Conservation (phyloP, 2,113 vertebrate genomes). For the Glareola pratincola region DNA sequence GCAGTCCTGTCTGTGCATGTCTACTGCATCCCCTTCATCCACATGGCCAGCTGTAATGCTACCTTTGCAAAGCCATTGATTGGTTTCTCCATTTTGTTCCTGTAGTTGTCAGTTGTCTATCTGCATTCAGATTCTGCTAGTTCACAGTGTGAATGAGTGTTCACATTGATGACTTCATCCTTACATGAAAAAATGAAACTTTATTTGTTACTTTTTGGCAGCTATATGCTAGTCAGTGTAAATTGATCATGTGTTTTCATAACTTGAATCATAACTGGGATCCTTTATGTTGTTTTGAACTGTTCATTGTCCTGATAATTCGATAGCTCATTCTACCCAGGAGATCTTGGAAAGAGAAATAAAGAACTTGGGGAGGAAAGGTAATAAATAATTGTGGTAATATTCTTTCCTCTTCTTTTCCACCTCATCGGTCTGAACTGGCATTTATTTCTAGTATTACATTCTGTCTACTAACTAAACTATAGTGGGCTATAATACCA, state of each 20-base stretch:
- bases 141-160: neutral
- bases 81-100: neutral
- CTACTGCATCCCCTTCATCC: neutral
- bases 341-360: neutral
- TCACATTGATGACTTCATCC: neutral
- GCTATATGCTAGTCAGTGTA: neutral
- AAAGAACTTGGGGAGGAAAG: neutral
- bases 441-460: neutral
- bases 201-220: neutral
- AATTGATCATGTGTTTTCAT: neutral
- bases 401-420: neutral
- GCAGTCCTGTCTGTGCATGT: neutral
- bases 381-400: neutral
- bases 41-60: neutral
- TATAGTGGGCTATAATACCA: neutral
- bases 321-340: neutral
- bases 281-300: neutral
- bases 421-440: neutral
- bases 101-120: neutral
- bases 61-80: neutral
- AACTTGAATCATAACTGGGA: neutral
- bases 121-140: neutral
- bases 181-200: neutral
- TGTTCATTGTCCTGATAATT: neutral
- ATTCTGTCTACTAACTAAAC: neutral